Percentiles rank a stretch among this genome's conserved stretches.
These are phyloP conservation scores for Lepidocolaptes lacrymiger DNA, from an alignment of 2,797 vertebrate genomes.

Conservation along the genomic window DNA sequence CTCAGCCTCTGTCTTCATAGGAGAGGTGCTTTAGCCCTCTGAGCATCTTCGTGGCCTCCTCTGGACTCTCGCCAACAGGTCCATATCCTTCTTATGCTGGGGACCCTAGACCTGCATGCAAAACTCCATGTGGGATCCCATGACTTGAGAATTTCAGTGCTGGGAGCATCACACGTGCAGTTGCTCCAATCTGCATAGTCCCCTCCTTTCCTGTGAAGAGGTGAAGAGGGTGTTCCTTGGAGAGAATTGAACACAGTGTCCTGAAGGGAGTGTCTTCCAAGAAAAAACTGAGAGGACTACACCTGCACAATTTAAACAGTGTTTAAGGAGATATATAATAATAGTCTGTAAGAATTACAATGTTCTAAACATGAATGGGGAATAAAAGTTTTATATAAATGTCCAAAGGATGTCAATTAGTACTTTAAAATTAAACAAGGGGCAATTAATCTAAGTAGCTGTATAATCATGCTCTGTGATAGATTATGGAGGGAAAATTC, in stretches of 20 bases:
- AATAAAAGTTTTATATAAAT: neutral
- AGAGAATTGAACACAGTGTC: neutral
- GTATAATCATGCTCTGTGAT: neutral
- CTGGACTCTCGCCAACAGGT: neutral
- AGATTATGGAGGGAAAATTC: neutral
- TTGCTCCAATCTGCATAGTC: neutral
- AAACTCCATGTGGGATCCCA: neutral
- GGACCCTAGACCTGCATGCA: neutral
- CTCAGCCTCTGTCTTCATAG: neutral
- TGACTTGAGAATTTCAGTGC: neutral
- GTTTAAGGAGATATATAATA: neutral
- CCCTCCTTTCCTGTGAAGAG: neutral
- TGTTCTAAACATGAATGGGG: neutral
- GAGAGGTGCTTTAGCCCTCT: neutral
- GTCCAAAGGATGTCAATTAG: neutral
- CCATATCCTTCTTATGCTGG: neutral
- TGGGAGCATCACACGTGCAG: neutral
- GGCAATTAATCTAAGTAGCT: neutral
- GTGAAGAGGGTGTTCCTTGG: neutral
- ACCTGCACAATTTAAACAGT: neutral
- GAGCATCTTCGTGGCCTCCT: neutral
- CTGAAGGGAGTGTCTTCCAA: neutral
- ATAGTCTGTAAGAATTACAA: neutral
- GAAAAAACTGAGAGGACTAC: neutral
- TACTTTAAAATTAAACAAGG: conserved; percentile 24